A percentile compares a stretch with the other conserved stretches of the same genome.
These are phyloP conservation scores for Zophobas morio DNA, from an alignment of 1,140 invertebrate genomes.

Conservation along the genomic window DNA sequence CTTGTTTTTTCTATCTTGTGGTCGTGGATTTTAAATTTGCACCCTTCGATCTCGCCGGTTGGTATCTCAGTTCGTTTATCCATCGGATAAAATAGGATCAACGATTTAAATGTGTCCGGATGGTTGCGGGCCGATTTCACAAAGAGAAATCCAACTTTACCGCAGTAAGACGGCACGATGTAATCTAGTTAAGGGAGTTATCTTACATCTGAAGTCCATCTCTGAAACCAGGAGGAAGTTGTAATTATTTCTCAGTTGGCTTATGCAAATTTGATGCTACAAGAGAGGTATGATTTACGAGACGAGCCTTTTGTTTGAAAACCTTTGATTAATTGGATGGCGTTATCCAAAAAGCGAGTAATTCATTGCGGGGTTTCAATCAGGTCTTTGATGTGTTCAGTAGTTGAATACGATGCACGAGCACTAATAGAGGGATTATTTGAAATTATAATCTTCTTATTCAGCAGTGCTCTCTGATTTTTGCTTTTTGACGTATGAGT, in stretches of 20 bases:
- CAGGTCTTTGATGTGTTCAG: too few species aligned
- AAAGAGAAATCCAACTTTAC: slow-evolving; percentile 27
- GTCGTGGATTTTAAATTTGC: slow-evolving; percentile 6
- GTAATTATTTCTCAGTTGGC: slow-evolving; percentile 20
- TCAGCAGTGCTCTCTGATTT: too few species aligned
- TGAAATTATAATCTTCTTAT: too few species aligned
- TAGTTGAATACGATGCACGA: too few species aligned
- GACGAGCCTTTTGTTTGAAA: slow-evolving; percentile 8
- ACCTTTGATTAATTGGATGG: slow-evolving; percentile 31
- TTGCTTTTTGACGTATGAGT: too few species aligned
- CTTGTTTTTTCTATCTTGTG: background rate
- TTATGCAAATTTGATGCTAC: slow-evolving; percentile 32
- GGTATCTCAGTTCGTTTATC: slow-evolving; percentile 11
- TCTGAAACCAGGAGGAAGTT: background rate
- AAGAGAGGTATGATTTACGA: slow-evolving; percentile 12
- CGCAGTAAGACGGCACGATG: slow-evolving; percentile 9
- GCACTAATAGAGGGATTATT: too few species aligned
- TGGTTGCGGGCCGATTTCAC: slow-evolving; percentile 16
- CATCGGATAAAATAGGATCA: slow-evolving; percentile 26
- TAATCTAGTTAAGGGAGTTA: slow-evolving; percentile 26
- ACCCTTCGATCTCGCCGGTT: background rate
- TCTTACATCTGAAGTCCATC: slow-evolving; percentile 11
- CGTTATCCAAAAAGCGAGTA: too few species aligned
- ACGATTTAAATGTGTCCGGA: slow-evolving; percentile 23
- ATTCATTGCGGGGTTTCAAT: too few species aligned